Evolutionary conservation across 2,888 invertebrate species (phyloP).

Genomic region (Tachina lurida): DNA sequence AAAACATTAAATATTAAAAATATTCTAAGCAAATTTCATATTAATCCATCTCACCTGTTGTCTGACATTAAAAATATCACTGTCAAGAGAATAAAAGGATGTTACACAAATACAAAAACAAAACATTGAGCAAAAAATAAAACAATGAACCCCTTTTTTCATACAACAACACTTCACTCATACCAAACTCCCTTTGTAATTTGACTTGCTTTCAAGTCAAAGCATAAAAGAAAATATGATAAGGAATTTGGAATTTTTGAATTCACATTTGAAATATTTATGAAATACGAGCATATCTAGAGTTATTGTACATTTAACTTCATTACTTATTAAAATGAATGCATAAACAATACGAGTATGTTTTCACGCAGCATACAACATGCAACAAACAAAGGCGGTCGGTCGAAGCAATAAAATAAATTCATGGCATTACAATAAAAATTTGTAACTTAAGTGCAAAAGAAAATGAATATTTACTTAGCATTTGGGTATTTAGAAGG

Average conservation of each 20-base stretch:
- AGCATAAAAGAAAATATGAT: not conserved
- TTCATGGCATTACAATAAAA: conserved; percentile 62
- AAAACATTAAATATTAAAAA: not conserved
- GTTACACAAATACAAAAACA: not conserved
- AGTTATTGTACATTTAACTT: conserved; percentile 22
- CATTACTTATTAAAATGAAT: conserved; percentile 70
- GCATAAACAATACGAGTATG: conserved; percentile 70
- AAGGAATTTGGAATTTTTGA: conserved; percentile 61
- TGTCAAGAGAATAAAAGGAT: conserved; percentile 6
- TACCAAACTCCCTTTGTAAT: conserved; percentile 45
- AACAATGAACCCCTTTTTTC: conserved; percentile 50
- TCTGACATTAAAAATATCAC: conserved; percentile 17
- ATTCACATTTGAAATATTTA: conserved; percentile 68
- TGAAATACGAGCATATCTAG: conserved; percentile 31
- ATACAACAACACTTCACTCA: conserved; percentile 35
- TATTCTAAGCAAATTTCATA: conserved; percentile 19
- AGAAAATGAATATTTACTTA: conserved; percentile 33
- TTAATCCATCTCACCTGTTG: conserved; percentile 27
- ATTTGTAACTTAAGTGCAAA: conserved; percentile 51
- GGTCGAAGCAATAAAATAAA: conserved; percentile 21
- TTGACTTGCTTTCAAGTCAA: conserved; percentile 24
- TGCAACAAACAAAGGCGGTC: not conserved
- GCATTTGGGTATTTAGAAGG: conserved; percentile 12
- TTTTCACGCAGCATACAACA: conserved; percentile 44
- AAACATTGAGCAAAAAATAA: conserved; percentile 29